Conservation (phyloP, 2,113 vertebrate species). For the Syngnathus floridae region DNA sequence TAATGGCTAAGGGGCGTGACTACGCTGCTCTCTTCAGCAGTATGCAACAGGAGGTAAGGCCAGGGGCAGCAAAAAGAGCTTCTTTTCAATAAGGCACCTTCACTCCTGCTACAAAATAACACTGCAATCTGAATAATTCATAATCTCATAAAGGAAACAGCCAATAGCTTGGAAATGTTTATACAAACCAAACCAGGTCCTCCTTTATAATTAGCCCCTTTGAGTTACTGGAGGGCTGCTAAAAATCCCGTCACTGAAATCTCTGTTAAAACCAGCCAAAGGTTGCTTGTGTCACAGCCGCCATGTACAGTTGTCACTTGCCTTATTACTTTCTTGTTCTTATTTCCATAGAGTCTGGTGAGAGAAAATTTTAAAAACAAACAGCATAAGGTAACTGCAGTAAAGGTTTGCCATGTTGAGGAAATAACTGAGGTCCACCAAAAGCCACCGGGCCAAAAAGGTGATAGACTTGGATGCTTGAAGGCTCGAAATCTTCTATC, state of each 20-base stretch:
- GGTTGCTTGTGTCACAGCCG: constrained; percentile 24
- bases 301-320: constrained; percentile 27
- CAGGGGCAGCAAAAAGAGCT: constrained; percentile 11
- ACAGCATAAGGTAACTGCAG: constrained; percentile 25
- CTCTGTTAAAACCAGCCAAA: constrained; percentile 45
- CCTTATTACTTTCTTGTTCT: neutral
- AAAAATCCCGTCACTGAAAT: constrained; percentile 50
- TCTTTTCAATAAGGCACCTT: constrained; percentile 41
- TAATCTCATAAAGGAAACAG: constrained; percentile 23
- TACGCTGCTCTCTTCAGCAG: constrained; percentile 71
- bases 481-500: neutral
- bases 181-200: constrained; percentile 43
- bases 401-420: constrained; percentile 18
- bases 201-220: constrained; percentile 59
- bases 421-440: constrained; percentile 21
- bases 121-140: constrained; percentile 64
- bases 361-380: constrained; percentile 68
- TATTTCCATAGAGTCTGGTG: constrained; percentile 55
- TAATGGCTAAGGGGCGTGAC: constrained; percentile 70
- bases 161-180: constrained; percentile 57
- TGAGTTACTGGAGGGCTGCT: constrained; percentile 51
- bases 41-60: constrained; percentile 72
- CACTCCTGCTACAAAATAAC: constrained; percentile 39
- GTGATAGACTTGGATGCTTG: constrained; percentile 42
- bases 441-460: constrained; percentile 42